phyloP scores from a whole-genome alignment of 2,113 vertebrate genomes.

The Hydrolagus affinis region DNA sequence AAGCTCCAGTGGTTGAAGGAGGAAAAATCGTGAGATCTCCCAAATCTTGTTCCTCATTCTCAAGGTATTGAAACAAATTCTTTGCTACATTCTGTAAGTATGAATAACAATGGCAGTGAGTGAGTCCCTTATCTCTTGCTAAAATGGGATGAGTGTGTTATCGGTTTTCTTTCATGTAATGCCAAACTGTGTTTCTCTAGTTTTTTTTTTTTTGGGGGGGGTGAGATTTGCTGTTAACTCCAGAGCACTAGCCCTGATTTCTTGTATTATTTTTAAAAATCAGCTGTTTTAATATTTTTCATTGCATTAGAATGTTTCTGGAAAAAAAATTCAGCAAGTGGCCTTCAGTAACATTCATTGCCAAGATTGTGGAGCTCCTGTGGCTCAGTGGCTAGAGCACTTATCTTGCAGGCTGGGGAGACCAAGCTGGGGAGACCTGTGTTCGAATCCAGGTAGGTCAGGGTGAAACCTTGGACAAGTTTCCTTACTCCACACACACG shows the following conservation, averaged over 20 bases:
- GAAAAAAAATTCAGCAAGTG: conserved; percentile 1
- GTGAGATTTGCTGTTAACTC: not conserved
- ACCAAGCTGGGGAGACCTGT: too few relatives aligned
- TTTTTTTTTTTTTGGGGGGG: not conserved
- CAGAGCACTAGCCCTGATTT: not conserved
- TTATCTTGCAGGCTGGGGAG: too few relatives aligned
- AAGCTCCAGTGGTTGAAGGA: too few relatives aligned
- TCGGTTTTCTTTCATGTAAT: not conserved
- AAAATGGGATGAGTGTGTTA: not conserved
- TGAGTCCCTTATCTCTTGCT: not conserved
- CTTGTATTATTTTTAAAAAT: not conserved
- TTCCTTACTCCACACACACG: too few relatives aligned
- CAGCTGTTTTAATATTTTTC: conserved; percentile 6
- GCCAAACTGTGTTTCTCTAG: too few relatives aligned
- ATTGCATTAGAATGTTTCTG: conserved; percentile 12
- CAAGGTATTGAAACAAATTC: not conserved
- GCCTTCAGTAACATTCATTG: not conserved
- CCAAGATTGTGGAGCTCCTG: not conserved
- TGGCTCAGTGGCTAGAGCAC: too few relatives aligned
- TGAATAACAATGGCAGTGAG: not conserved
- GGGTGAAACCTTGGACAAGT: too few relatives aligned
- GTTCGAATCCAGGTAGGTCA: too few relatives aligned
- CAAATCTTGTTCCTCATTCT: not conserved
- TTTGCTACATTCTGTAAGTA: not conserved
- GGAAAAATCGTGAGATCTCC: too few relatives aligned